Evolutionary conservation across 1,140 invertebrate genomes (phyloP), one percentile per base, ranked within the genome.

Genomic region (Sycophila sp.): DNA sequence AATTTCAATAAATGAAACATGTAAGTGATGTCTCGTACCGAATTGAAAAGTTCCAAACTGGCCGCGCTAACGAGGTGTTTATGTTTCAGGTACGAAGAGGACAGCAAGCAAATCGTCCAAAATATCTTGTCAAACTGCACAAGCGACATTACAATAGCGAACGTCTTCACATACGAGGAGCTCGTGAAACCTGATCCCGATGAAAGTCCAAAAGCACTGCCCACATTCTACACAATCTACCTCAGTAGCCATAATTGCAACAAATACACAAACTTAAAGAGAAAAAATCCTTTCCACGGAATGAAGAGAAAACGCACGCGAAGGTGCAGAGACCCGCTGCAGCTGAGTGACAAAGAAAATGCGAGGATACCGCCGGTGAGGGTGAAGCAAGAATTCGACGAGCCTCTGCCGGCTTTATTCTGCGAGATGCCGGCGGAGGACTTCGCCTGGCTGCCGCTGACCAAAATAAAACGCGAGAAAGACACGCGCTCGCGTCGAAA

Each of bases 71-170:
- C n/a, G 3, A 26, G n/a, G 8, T 28, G n/a, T 8, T 65, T 65
- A 24, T 65, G 26, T 67, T 67, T 58, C 42, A 67, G 65, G 65
- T 67, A 11, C 26, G 40, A 58, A 67, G 55, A 67, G 65, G 65
- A 67, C 36, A 66, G 1, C 13, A 49, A 63, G 15, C 28, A 34
- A n/a, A 15, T 19, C 7, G 17, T 26, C 19, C 42, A 63, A 40
- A 38, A 11, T 34, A 19, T 22, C 22, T 24, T 58, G 40, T 4
- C 19, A 3, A 38, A 19, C 22, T 32, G 38, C 3, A 58, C 22
- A 34, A 58, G 22, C 6, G 34, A 40, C 4, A 58, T 58, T 13
- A 58, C 38, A 40, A 38, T 58, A 2, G 55, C 38, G 5, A 58
- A 22, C 19, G 34, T 38, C 3, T 58, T 40, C 32, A 58, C 55